Percentiles rank a stretch among this genome's conserved stretches.
These are phyloP conservation scores for Meghimatium bilineatum DNA, from an alignment of 2,888 invertebrate genomes.

Conservation along the genomic window DNA sequence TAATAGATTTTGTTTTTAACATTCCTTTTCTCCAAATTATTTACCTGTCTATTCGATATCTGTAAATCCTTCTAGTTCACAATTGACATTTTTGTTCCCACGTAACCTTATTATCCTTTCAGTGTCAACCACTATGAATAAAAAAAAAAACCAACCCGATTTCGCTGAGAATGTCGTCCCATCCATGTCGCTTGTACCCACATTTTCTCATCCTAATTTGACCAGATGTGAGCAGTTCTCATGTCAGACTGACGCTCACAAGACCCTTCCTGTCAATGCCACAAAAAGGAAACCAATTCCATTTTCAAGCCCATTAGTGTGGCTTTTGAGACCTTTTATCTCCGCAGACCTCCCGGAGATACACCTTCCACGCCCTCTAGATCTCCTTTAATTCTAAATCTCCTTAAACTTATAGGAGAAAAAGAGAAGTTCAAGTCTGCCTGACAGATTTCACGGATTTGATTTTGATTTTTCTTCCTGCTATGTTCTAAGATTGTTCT, in stretches of 20 bases:
- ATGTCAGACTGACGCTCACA: neutral
- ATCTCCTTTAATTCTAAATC: neutral
- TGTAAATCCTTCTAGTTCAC: too few species aligned
- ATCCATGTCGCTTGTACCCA: neutral
- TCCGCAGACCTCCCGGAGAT: neutral
- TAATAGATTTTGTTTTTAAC: too few species aligned
- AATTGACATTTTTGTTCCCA: too few species aligned
- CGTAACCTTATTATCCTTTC: too few species aligned
- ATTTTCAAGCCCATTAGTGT: slow-evolving; percentile 20
- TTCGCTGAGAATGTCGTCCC: neutral
- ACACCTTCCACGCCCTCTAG: neutral
- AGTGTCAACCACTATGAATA: too few species aligned
- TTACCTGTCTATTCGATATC: too few species aligned
- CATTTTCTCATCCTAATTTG: neutral
- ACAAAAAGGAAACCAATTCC: slow-evolving; percentile 7
- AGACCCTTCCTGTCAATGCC: neutral
- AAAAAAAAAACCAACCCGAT: too few species aligned
- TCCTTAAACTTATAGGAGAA: neutral
- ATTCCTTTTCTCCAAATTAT: too few species aligned
- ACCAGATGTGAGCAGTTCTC: neutral
- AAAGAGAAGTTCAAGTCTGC: neutral
- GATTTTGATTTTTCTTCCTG: neutral
- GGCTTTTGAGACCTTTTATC: neutral
- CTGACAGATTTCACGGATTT: neutral
- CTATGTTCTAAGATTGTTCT: neutral